Evolutionary conservation across 2,113 vertebrate species (phyloP).

Genomic region (Otus sunia): DNA sequence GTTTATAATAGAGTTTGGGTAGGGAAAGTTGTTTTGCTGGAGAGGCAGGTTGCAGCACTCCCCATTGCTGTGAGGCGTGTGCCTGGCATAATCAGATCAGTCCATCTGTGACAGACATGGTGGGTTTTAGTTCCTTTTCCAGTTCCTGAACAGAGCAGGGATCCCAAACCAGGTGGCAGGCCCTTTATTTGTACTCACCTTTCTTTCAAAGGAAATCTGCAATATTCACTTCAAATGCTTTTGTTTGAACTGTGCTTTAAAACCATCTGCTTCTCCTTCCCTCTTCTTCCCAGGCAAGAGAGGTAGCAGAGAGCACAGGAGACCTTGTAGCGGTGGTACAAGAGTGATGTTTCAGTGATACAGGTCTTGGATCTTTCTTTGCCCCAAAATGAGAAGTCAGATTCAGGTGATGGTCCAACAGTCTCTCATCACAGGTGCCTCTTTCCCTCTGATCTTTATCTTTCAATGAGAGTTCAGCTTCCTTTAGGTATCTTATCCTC

Average conservation of each 20-base stretch:
- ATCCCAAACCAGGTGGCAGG: not conserved
- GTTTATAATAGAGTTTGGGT: not conserved
- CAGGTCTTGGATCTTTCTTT: not conserved
- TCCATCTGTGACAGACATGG: too few relatives aligned
- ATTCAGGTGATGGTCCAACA: not conserved
- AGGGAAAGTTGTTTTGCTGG: not conserved
- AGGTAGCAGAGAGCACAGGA: not conserved
- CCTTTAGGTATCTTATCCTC: not conserved
- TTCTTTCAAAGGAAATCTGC: not conserved
- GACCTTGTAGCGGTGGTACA: not conserved
- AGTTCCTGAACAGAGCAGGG: not conserved
- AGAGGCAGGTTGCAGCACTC: not conserved
- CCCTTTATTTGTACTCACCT: not conserved
- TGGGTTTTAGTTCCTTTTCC: not conserved
- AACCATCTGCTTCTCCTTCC: not conserved
- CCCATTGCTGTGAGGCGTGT: not conserved
- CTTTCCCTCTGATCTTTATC: not conserved
- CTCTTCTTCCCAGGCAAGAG: not conserved
- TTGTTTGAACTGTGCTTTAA: not conserved
- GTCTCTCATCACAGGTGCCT: not conserved
- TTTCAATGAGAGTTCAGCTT: not conserved
- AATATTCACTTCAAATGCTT: not conserved
- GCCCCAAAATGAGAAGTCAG: not conserved
- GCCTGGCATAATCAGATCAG: not conserved
- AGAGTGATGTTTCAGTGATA: not conserved